Conservation (phyloP, 2,113 vertebrate species). For the Verasper variegatus region DNA sequence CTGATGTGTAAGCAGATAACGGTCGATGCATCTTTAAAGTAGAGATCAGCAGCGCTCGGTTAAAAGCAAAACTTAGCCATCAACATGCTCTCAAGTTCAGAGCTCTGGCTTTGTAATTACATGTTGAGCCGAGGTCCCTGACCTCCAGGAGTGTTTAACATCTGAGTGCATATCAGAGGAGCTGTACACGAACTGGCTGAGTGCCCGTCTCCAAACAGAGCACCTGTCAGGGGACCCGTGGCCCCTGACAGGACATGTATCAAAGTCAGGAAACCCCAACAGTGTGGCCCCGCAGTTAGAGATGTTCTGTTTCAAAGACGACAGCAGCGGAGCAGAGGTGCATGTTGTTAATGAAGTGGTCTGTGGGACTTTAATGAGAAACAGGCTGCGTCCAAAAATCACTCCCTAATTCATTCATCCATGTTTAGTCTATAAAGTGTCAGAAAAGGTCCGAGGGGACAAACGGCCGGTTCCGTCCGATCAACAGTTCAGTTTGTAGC, state of each 20-base stretch:
- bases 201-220: constrained; percentile 19
- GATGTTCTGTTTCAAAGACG: constrained; percentile 57
- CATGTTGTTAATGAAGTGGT: constrained; percentile 36
- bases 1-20: background rate
- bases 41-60: no score
- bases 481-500: no score
- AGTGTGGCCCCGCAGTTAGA: constrained; percentile 45
- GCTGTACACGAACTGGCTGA: constrained; percentile 42
- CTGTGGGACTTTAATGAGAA: constrained; percentile 49
- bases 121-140: constrained; percentile 56
- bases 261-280: constrained; percentile 63
- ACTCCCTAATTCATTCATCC: background rate
- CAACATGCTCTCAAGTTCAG: constrained; percentile 11
- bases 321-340: constrained; percentile 56
- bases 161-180: constrained; percentile 33
- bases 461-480: no score
- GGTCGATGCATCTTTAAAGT: no score
- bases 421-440: background rate
- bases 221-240: constrained; percentile 51
- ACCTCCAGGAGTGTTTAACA: constrained; percentile 53
- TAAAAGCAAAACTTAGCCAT: background rate
- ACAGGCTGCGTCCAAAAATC: constrained; percentile 11
- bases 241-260: constrained; percentile 50
- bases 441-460: no score
- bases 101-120: constrained; percentile 37